Conservation (phyloP, 2,797 vertebrate species). For the Threskiornis aethiopicus region DNA sequence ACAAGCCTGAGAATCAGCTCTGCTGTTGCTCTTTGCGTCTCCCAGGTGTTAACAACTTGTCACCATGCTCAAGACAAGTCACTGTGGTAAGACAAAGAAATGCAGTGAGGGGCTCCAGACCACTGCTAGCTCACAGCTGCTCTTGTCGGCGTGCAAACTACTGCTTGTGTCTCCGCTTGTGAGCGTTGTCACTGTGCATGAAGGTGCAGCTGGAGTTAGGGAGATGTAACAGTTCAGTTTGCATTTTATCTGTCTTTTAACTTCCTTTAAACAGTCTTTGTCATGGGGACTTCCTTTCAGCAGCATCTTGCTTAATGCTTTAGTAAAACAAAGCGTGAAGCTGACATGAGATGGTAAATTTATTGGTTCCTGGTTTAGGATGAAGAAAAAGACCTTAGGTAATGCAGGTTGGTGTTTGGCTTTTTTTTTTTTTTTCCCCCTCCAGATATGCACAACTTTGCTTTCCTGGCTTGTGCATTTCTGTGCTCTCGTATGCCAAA, state of each 20-base stretch:
- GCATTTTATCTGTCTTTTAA: neutral
- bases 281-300: neutral
- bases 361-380: neutral
- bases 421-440: neutral
- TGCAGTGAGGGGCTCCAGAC: neutral
- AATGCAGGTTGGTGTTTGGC: neutral
- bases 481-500: neutral
- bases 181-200: neutral
- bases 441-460: neutral
- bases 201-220: neutral
- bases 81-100: neutral
- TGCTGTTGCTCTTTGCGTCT: neutral
- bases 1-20: neutral
- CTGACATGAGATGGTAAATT: neutral
- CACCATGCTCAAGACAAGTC: neutral
- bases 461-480: neutral
- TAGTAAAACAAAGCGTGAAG: neutral
- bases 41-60: neutral
- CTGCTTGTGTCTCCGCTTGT: neutral
- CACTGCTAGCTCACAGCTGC: neutral
- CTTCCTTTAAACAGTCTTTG: slow-evolving; percentile 26
- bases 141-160: neutral
- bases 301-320: neutral
- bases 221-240: neutral
- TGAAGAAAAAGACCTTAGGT: neutral